phyloP scores from a whole-genome alignment of 1,140 invertebrate species.

The Trachelipus rathkii region DNA sequence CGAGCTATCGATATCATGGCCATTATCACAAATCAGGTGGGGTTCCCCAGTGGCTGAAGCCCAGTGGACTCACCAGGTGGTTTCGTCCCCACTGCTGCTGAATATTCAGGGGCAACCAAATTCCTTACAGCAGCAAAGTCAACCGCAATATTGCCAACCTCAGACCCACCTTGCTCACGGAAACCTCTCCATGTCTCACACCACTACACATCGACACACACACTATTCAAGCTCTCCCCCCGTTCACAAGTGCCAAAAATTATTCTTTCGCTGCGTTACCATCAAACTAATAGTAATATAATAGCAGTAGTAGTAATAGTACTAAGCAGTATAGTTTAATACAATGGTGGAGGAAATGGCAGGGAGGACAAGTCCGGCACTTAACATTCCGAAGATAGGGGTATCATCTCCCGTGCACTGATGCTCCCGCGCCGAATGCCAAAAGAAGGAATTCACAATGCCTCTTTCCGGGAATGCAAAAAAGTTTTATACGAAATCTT shows the following conservation, averaged over 20 bases:
- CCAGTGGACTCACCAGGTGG: conserved; percentile 17
- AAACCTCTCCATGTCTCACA: conserved; percentile 44
- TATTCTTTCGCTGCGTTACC: conserved; percentile 40
- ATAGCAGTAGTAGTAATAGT: conserved; percentile 46
- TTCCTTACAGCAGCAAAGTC: conserved; percentile 47
- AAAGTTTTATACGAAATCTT: conserved; percentile 98
- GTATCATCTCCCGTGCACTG: conserved; percentile 45
- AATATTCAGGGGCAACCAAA: conserved; percentile 48
- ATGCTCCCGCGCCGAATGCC: conserved; percentile 61
- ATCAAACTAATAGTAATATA: conserved; percentile 29
- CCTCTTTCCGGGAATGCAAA: conserved; percentile 89
- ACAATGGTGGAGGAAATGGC: background rate
- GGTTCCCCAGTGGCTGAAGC: background rate
- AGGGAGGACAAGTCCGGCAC: background rate
- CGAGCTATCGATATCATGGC: background rate
- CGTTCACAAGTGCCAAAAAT: conserved; percentile 42
- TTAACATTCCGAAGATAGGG: conserved; percentile 21
- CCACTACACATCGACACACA: background rate
- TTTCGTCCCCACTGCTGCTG: conserved; percentile 44
- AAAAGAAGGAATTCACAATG: conserved; percentile 87
- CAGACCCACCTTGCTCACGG: conserved; percentile 46
- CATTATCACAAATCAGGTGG: background rate
- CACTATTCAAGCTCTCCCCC: background rate
- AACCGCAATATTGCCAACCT: conserved; percentile 46
- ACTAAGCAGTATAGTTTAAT: conserved; percentile 45